Base-by-base conservation (phyloP, 2,797 vertebrate genomes). In the Enteromius argenteus region DNA sequence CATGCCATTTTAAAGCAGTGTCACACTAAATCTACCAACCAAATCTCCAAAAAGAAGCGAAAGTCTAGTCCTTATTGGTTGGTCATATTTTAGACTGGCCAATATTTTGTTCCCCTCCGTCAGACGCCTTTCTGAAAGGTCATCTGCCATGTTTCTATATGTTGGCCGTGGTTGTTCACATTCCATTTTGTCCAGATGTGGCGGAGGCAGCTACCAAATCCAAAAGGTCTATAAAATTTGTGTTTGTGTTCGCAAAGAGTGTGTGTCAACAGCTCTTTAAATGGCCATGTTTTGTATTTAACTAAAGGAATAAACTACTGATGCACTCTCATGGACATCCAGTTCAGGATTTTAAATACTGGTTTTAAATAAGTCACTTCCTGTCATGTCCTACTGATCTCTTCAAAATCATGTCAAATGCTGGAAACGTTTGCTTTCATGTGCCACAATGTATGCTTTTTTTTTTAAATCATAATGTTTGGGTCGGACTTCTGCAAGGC, bases 121-220 rank as follows among this genome's bases (percentile, higher is more conserved):
- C 97, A 96, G 94, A 98, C 97, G 93, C 97, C 97, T 89, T 97
- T 98, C 96, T 80, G 64, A 81, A 79, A 78, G 67, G 66, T 81
- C n/a, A 2, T 58, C 68, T 66, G 32, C 46, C 83, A 68, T 85
- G 39, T 51, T 30, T 86, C 46, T 15, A 3, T 68, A 35, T 51
- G 56, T 78, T 37, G 10, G 30, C n/a, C 69, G 49, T 73, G 21
- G 74, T 72, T 76, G 56, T 71, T 66, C 66, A 84, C 85, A 87
- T 86, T 88, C 84, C 67, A 19, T 58, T 73, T 67, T 68, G 71
- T 60, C 73, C 21, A 19, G 23, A 13, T 13, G n/a, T 73, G 81
- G 49, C 42, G 14, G 62, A 84, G 86, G 86, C 78, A 87, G 84
- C 81, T 87, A 79, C 68, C 32, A 42, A 64, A 79, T 78, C 13